These are phyloP conservation scores for Rhincodon typus DNA, from an alignment of 2,797 vertebrate genomes.

Conservation along the genomic window DNA sequence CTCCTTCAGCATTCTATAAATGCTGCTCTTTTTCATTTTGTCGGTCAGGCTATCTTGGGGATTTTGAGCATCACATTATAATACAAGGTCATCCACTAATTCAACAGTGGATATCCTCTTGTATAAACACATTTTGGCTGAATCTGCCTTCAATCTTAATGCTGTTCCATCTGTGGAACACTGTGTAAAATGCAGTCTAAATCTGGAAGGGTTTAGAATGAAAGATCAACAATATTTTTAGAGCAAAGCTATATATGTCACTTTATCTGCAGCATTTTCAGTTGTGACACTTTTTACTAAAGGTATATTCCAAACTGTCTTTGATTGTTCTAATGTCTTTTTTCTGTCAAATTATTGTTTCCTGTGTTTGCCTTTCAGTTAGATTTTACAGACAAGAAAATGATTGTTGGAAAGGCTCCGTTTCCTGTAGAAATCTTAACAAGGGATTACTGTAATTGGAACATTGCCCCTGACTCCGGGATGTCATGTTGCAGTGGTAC, in stretches of 20 bases:
- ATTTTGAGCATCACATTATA: background rate
- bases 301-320: background rate
- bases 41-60: background rate
- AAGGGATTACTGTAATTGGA: too few relatives aligned
- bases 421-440: too few relatives aligned
- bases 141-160: background rate
- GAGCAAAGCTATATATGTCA: background rate
- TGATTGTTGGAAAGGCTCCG: background rate
- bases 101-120: background rate
- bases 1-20: background rate
- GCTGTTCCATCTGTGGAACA: background rate
- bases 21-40: background rate
- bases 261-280: background rate
- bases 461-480: too few relatives aligned
- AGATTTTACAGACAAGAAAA: background rate
- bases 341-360: background rate
- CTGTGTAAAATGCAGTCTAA: background rate
- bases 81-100: background rate
- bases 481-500: too few relatives aligned
- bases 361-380: background rate
- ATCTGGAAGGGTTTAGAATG: background rate
- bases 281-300: background rate
- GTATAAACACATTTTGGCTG: background rate
- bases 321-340: background rate
- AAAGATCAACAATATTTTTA: background rate